Evolutionary conservation across 1,140 invertebrate species (phyloP), one percentile per base, ranked within the genome.

Genomic region (Carposina sasakii): DNA sequence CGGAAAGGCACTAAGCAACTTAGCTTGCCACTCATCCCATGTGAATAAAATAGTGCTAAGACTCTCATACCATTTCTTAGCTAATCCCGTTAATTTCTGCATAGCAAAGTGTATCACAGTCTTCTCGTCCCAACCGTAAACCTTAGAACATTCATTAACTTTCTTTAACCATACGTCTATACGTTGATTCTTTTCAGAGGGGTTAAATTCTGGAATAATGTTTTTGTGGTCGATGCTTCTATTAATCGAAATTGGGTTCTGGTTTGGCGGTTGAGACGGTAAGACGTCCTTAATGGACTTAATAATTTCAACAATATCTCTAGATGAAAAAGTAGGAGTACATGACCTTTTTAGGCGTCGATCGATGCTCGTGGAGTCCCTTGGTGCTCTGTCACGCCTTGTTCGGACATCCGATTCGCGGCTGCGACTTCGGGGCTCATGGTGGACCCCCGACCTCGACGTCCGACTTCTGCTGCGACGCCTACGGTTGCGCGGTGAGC

Each of bases 21-120:
- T 57, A 6, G 34, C 19, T 40, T 60, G 55, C 50, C 54, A 61
- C 19, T 57, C 48, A 5, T 30, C 21, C 54, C 54, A 61, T 15
- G 31, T 41, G 21, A 46, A 57, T 12, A 21, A 34, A 17, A 61
- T 19, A 2, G 54, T 39, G n/a, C 50, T 15, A 28, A 61, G 36
- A 13, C 45, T 39, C 8, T 57, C 42, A 39, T 57, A 54, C 58
- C 54, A 61, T 12, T n/a, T 44, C 31, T 51, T 58, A 1, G 59
- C 55, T 23, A 50, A 28, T 9, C 55, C 55, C 15, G 36, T 2
- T n/a, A 48, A 33, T 20, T 48, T 48, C 23, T 40, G 39, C 10
- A 48, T 10, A 1, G 47, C 15, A 30, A 28, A 48, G 24, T 48
- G 34, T 1, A 48, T 28, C 4, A 15, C 39, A 15, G 13, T 19